Evolutionary conservation across 2,888 invertebrate genomes (phyloP).

Genomic region (Nomada fucata): DNA sequence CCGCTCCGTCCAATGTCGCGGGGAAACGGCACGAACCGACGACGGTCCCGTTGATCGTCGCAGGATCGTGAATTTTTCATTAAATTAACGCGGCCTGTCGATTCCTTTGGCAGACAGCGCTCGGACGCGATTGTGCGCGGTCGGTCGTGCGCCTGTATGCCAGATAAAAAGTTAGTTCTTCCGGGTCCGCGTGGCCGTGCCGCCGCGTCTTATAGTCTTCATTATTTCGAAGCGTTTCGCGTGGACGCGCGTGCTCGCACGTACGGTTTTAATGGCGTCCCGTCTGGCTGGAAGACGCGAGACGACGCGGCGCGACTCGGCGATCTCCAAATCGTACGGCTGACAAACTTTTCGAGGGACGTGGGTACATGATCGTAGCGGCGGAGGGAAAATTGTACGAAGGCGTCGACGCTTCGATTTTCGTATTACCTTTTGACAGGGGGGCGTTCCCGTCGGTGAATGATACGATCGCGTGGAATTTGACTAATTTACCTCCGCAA

Average conservation of each 20-base stretch:
- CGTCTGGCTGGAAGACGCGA: constrained; percentile 6
- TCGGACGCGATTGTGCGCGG: constrained; percentile 2
- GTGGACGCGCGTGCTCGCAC: constrained; percentile 38
- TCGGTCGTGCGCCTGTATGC: too few relatives aligned
- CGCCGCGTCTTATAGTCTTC: constrained; percentile 44
- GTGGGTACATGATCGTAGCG: too few relatives aligned
- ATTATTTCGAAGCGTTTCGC: constrained; percentile 35
- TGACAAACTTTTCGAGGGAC: not conserved
- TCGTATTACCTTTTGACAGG: too few relatives aligned
- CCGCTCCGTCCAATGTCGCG: constrained; percentile 30
- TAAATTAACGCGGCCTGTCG: constrained; percentile 73
- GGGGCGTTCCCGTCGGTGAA: not conserved
- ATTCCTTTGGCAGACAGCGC: constrained; percentile 59
- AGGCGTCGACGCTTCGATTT: too few relatives aligned
- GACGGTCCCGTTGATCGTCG: constrained; percentile 20
- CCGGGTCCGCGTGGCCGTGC: not conserved
- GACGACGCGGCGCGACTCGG: not conserved
- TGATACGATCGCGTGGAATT: not conserved
- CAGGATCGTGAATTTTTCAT: constrained; percentile 66
- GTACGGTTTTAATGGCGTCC: constrained; percentile 50
- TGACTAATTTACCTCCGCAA: not conserved
- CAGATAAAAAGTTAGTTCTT: constrained; percentile 46
- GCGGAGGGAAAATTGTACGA: too few relatives aligned
- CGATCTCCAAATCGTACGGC: not conserved
- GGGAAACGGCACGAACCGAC: not conserved